Percentiles rank a stretch among this genome's conserved stretches.
These are phyloP conservation scores for Ardeotis arabs DNA, from an alignment of 2,113 vertebrate genomes.

Conservation along the genomic window DNA sequence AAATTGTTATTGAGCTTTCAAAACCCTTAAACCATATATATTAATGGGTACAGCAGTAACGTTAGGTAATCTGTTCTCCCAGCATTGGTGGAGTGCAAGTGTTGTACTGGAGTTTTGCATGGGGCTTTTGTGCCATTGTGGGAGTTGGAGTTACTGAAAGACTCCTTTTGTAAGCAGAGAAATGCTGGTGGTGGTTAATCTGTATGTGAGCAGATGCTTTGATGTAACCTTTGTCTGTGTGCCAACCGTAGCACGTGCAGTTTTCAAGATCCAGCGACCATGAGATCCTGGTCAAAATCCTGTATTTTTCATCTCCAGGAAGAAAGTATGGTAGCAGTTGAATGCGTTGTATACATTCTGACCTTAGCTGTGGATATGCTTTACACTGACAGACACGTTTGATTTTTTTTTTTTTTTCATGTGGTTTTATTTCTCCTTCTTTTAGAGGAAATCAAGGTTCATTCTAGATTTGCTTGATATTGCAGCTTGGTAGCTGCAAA, in stretches of 20 bases:
- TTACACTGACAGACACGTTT: fast-evolving
- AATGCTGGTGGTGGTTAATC: not conserved
- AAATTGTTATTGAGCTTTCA: not conserved
- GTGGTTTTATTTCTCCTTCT: not conserved
- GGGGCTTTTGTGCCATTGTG: not conserved
- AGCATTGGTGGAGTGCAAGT: not conserved
- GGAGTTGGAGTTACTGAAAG: not conserved
- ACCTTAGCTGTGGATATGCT: not conserved
- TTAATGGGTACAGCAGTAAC: not conserved
- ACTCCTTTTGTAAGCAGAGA: not conserved
- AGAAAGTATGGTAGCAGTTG: not conserved
- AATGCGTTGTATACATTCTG: not conserved
- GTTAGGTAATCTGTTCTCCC: not conserved
- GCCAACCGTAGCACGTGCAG: not conserved
- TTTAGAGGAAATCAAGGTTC: not conserved
- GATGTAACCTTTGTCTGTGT: not conserved
- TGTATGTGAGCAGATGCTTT: not conserved
- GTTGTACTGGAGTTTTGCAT: not conserved
- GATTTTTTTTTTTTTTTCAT: not conserved
- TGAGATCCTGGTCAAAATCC: not conserved
- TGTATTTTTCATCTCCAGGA: not conserved
- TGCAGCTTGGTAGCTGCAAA: not conserved
- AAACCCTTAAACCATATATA: not conserved
- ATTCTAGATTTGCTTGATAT: not conserved
- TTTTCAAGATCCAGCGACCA: not conserved